Evolutionary conservation across 2,888 invertebrate genomes (phyloP).

Genomic region (Lasioglossum vierecki): DNA sequence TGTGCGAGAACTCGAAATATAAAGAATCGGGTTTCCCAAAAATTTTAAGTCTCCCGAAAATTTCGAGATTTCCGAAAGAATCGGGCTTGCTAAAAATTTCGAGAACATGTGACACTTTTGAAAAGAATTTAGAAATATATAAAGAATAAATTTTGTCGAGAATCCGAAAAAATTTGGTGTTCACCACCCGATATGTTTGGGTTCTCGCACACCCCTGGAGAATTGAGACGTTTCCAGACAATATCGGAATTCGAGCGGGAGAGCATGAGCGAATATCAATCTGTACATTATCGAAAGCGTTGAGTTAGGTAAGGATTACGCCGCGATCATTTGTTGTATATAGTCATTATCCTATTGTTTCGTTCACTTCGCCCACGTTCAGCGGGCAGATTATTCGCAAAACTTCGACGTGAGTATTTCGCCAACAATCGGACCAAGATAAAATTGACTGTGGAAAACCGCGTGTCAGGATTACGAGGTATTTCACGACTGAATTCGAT

Average conservation of each 20-base stretch:
- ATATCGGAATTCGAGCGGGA: neutral
- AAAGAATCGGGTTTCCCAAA: too few species aligned
- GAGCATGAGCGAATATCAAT: conserved; percentile 9
- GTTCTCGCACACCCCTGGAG: too few species aligned
- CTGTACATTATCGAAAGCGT: conserved; percentile 39
- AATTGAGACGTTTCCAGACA: neutral
- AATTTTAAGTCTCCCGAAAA: too few species aligned
- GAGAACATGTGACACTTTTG: too few species aligned
- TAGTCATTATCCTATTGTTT: conserved; percentile 31
- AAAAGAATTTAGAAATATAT: too few species aligned
- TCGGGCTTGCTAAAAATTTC: too few species aligned
- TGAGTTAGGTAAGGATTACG: conserved; percentile 29
- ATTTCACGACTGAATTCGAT: neutral
- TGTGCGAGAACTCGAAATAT: too few species aligned
- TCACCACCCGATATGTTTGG: too few species aligned
- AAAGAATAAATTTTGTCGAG: too few species aligned
- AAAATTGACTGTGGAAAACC: neutral
- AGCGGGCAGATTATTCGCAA: conserved; percentile 17
- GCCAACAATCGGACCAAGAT: conserved; percentile 39
- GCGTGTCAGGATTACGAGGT: neutral
- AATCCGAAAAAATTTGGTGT: too few species aligned
- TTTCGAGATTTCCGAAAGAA: too few species aligned
- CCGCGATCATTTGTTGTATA: conserved; percentile 47
- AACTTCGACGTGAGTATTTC: conserved; percentile 30
- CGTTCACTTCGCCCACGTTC: conserved; percentile 24